Percentiles rank a stretch among this genome's conserved stretches.
phyloP scores from a whole-genome alignment of 30 jellyfish, hydroid and myxozoan genomes.

The Pseudorhiza aurosa region DNA sequence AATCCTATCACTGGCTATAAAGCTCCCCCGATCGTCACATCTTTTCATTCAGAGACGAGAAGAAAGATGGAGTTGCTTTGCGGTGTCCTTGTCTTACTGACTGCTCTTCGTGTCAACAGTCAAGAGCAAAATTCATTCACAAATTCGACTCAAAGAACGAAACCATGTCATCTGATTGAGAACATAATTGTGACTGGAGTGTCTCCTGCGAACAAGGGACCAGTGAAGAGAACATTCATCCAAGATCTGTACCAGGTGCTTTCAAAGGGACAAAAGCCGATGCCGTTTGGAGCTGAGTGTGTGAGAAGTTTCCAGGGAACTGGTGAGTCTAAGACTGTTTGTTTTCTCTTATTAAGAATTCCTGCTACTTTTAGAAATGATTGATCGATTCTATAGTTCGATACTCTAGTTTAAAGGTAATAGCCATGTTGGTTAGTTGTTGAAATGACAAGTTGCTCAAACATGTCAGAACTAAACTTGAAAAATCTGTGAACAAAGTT shows the following conservation, averaged over 20 bases:
- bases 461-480: too few relatives aligned
- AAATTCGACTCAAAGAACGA: background rate
- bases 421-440: too few relatives aligned
- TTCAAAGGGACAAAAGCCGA: constrained; percentile 13
- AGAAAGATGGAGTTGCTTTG: background rate
- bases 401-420: too few relatives aligned
- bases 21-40: background rate
- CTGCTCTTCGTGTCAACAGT: background rate
- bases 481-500: too few relatives aligned
- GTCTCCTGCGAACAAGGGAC: background rate
- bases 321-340: constrained; percentile 6
- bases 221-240: background rate
- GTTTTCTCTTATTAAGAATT: background rate
- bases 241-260: constrained; percentile 15
- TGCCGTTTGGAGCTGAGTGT: constrained; percentile 69
- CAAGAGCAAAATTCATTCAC: background rate
- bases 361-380: too few relatives aligned
- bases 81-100: background rate
- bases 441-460: too few relatives aligned
- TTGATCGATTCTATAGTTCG: too few relatives aligned
- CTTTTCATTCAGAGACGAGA: too few relatives aligned
- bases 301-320: constrained; percentile 58
- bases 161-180: background rate
- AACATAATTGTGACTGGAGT: background rate
- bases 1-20: background rate